A percentile compares a stretch with the other conserved stretches of the same genome.
These are phyloP conservation scores for Pygmarrhopalites habei DNA, from an alignment of 1,140 invertebrate genomes.

Conservation along the genomic window DNA sequence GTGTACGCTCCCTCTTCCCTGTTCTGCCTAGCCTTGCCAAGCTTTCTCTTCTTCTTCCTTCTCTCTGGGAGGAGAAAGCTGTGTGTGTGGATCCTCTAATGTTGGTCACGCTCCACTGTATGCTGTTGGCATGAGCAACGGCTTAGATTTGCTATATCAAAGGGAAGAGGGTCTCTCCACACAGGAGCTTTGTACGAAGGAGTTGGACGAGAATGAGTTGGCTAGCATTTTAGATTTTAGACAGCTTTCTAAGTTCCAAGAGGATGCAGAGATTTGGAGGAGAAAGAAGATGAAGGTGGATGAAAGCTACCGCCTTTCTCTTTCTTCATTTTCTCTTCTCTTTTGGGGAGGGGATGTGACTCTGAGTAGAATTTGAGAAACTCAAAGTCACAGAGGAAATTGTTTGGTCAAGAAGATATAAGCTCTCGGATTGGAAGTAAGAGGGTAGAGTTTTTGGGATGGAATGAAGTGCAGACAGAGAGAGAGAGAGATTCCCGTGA, in stretches of 20 bases:
- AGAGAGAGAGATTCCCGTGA: no score
- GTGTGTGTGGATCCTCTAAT: not conserved
- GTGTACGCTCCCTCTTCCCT: not conserved
- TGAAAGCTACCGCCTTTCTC: no score
- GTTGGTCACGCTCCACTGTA: not conserved
- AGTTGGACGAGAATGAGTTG: not conserved
- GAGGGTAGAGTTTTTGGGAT: not conserved
- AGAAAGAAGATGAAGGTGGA: no score
- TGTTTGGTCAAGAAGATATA: not conserved
- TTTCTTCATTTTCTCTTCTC: no score
- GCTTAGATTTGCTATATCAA: not conserved
- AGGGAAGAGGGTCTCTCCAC: not conserved
- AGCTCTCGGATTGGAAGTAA: not conserved
- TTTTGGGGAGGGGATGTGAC: no score
- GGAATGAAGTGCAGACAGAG: not conserved
- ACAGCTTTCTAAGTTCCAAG: no score
- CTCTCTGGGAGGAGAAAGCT: not conserved
- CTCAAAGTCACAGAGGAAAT: not conserved
- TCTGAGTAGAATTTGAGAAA: not conserved
- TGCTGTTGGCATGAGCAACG: not conserved
- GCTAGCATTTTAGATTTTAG: not conserved
- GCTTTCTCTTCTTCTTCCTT: not conserved
- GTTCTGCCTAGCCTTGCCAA: not conserved
- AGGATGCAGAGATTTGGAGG: no score
- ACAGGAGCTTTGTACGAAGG: not conserved